Conservation (phyloP, 2,113 vertebrate species). For the Lipophrys pholis region DNA sequence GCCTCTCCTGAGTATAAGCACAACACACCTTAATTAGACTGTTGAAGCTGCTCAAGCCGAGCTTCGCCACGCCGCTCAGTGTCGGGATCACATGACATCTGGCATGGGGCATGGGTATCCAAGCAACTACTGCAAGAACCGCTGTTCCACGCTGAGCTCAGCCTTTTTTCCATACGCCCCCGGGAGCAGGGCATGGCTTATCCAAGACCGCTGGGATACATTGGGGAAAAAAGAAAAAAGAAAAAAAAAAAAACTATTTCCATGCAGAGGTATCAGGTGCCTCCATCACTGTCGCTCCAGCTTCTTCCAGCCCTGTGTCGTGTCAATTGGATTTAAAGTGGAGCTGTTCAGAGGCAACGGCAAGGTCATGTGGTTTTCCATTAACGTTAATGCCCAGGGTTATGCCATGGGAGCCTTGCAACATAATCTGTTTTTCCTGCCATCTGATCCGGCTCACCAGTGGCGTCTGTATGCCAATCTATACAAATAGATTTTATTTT, state of each 20-base stretch:
- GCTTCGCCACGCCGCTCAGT: constrained; percentile 78
- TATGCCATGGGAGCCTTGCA: constrained; percentile 62
- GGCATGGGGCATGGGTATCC: constrained; percentile 13
- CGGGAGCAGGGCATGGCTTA: constrained; percentile 36
- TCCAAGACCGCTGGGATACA: constrained; percentile 24
- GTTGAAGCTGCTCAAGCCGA: constrained; percentile 60
- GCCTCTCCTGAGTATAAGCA: constrained; percentile 85
- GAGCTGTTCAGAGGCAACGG: constrained; percentile 60
- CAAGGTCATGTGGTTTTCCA: constrained; percentile 77
- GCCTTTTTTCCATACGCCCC: constrained; percentile 11
- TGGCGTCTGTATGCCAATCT: constrained; percentile 57
- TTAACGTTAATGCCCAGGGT: constrained; percentile 73
- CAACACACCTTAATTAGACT: constrained; percentile 85
- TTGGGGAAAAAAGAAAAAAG: neutral
- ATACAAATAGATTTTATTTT: constrained; percentile 61
- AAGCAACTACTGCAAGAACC: constrained; percentile 18
- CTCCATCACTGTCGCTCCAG: constrained; percentile 37
- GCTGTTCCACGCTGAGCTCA: constrained; percentile 22
- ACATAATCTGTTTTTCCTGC: constrained; percentile 72
- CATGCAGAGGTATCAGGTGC: constrained; percentile 60
- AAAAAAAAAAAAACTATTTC: constrained; percentile 37
- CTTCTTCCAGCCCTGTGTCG: constrained; percentile 50
- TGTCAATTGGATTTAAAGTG: constrained; percentile 73
- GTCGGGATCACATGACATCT: constrained; percentile 63
- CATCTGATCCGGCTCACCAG: constrained; percentile 68